Evolutionary conservation across 2,888 invertebrate genomes (phyloP).

Genomic region (Halictus quadricinctus): DNA sequence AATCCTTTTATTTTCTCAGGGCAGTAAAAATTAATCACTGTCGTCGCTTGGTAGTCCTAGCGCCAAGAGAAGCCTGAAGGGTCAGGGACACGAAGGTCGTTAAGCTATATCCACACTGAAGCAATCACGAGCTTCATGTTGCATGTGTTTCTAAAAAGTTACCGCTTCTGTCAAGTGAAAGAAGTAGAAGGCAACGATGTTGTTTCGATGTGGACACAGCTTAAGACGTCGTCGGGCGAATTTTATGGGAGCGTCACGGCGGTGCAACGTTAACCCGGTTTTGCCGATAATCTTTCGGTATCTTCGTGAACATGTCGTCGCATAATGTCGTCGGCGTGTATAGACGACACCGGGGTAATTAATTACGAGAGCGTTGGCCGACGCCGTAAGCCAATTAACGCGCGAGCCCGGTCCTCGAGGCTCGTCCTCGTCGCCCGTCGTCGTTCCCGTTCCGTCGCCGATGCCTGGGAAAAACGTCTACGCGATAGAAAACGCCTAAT

Average conservation of each 20-base stretch:
- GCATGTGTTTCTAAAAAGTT: no score
- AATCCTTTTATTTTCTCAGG: no score
- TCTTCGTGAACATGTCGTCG: slow-evolving; percentile 43
- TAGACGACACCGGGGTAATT: slow-evolving; percentile 57
- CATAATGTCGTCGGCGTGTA: slow-evolving; percentile 46
- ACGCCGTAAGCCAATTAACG: slow-evolving; percentile 62
- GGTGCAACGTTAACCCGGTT: slow-evolving; percentile 37
- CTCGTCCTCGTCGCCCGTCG: neutral
- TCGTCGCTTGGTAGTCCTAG: no score
- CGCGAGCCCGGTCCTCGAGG: slow-evolving; percentile 7
- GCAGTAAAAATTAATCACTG: no score
- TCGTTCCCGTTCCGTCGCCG: slow-evolving; percentile 7
- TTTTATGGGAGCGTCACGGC: slow-evolving; percentile 33
- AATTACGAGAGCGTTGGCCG: slow-evolving; percentile 57
- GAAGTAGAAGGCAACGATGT: no score
- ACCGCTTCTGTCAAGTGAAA: no score
- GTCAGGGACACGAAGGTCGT: no score
- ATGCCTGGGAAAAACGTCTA: slow-evolving; percentile 47
- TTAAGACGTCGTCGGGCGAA: slow-evolving; percentile 42
- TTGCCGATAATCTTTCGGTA: slow-evolving; percentile 54
- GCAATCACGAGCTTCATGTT: no score
- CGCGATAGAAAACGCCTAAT: slow-evolving; percentile 44
- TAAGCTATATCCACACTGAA: no score
- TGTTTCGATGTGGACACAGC: neutral
- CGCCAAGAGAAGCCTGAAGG: no score